These are phyloP conservation scores for Drosophila dunni DNA, from an alignment of 1,140 invertebrate genomes.

Conservation along the genomic window DNA sequence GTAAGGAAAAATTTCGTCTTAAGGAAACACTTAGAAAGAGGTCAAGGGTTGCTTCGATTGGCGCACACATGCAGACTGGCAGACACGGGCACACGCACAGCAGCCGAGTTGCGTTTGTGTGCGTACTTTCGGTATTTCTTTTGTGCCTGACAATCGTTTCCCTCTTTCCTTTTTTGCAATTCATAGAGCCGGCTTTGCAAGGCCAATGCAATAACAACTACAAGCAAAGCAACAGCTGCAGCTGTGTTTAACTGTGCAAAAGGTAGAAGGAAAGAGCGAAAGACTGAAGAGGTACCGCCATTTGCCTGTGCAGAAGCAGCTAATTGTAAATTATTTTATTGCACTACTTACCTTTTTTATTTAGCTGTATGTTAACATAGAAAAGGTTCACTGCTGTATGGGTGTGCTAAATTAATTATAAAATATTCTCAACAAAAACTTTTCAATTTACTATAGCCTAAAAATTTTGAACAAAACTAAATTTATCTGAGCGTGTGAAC, in stretches of 20 bases:
- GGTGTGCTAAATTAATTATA: constrained; percentile 8
- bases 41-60: constrained; percentile 52
- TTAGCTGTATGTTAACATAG: constrained; percentile 12
- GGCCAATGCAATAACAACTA: constrained; percentile 31
- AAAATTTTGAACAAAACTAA: constrained; percentile 25
- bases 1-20: constrained; percentile 18
- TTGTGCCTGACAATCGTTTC: constrained; percentile 20
- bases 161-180: constrained; percentile 37
- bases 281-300: constrained; percentile 5
- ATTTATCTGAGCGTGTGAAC: constrained; percentile 24
- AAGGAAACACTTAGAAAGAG: not conserved
- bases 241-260: constrained; percentile 24
- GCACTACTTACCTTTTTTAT: constrained; percentile 30
- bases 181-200: constrained; percentile 33
- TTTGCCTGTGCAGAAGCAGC: not conserved
- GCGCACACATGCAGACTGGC: not conserved
- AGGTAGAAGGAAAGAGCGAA: not conserved
- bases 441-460: constrained; percentile 9
- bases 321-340: not conserved
- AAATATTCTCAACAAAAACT: constrained; percentile 3
- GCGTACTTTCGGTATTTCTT: constrained; percentile 32
- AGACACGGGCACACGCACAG: not conserved
- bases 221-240: constrained; percentile 61
- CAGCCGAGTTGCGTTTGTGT: constrained; percentile 8
- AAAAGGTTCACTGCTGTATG: constrained; percentile 18